Evolutionary conservation across 2,113 vertebrate genomes (phyloP).

Genomic region (Noctilio leporinus): DNA sequence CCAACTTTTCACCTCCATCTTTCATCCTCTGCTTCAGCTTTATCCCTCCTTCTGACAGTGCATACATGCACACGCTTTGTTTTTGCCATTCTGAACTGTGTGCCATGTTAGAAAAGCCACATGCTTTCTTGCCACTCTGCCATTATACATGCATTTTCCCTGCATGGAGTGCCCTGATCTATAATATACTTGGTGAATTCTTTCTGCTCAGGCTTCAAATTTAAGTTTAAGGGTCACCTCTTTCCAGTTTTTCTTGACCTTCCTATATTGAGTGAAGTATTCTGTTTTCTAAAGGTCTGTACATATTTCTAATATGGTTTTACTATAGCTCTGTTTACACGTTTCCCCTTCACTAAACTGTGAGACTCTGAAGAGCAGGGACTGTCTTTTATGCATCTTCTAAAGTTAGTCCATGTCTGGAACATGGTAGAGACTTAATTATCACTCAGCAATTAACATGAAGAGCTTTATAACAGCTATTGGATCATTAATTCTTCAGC

Average conservation of each 20-base stretch:
- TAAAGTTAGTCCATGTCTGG: background rate
- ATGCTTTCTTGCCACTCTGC: background rate
- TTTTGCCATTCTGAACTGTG: background rate
- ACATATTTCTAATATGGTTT: background rate
- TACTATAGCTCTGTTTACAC: background rate
- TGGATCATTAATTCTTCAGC: background rate
- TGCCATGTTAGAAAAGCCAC: background rate
- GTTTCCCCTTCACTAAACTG: background rate
- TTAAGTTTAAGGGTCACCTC: background rate
- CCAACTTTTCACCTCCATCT: background rate
- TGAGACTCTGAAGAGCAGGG: background rate
- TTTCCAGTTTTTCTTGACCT: background rate
- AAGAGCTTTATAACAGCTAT: constrained; percentile 12
- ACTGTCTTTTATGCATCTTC: background rate
- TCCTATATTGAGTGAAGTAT: background rate
- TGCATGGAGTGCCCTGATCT: background rate
- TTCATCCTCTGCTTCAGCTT: background rate
- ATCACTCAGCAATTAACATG: background rate
- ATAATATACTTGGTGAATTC: background rate
- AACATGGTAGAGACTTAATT: background rate
- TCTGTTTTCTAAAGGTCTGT: background rate
- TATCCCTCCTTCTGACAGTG: background rate
- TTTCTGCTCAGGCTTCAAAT: background rate
- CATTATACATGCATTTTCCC: background rate
- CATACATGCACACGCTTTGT: background rate